Base-by-base conservation (phyloP, 2,888 invertebrate species). In the Rhamnusium bicolor region DNA sequence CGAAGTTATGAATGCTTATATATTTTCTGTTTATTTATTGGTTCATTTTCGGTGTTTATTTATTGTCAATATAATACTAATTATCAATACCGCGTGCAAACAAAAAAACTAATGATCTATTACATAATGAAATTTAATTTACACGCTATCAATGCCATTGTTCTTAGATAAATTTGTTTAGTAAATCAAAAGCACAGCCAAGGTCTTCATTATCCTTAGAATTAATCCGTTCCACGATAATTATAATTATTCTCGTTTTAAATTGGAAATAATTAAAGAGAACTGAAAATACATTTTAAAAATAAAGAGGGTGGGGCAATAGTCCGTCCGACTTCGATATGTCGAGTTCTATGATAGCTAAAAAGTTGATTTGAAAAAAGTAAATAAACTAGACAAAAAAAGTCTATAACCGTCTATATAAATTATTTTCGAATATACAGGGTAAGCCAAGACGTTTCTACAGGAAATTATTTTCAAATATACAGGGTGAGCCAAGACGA, bases 101-200 rank as follows among this genome's bases (percentile, higher is more conserved):
- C 3, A 40, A 60, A 60, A 18, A 61, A 46, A 21, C 61, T 47
- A 61, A 61, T 46, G 14, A 46, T 24, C 2, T 46, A 21, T 61
- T 61, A 2, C 46, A 19, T 29, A 61, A 46, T 61, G 12, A 61
- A 61, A 61, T 61, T 61, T 7, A 61, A 61, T 61, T 61, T 61
- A 40, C 40, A 61, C 46, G n/a, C 46, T 40, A 21, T 21, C 46
- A 61, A 46, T 46, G 61, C 21, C 21, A 46, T 40, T 40, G 61
- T 61, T 61, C 61, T 40, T 14, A 19, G 47, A 21, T 14, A 61
- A 40, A 46, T 40, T 24, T 14, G 7, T 61, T 46, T n/a, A 32
- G 58, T 27, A 40, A 40, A 40, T 12, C n/a, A 40, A n/a, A 40
- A 40, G 3, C 40, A 40, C 40, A 12, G 61, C 61, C 61, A 61